Evolutionary conservation across 2,888 invertebrate species (phyloP), one percentile per base, ranked within the genome.

Genomic region (Pardosa pseudoannulata): DNA sequence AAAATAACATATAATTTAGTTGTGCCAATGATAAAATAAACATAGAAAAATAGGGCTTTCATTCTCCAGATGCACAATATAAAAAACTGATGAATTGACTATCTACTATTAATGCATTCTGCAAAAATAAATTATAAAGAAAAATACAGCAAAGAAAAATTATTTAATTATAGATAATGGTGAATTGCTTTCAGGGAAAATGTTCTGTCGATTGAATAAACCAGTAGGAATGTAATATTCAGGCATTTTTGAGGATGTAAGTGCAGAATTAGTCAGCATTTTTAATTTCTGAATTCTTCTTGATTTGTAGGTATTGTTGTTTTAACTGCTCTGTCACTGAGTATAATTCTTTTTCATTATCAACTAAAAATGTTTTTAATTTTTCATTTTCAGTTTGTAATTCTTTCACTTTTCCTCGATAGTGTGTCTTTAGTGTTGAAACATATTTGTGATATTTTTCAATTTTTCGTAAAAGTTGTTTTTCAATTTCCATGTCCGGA

Each of bases 261-360:
- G 56, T 27, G 19, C n/a, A 16, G 39, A 36, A 6, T 23, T 27
- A 23, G 36, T 16, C 19, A 68, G 31, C 32, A 46, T 28, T 68
- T 64, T 23, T 82, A 0, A 19, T 39, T 29, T 29, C 11, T 36
- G 23, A 19, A 41, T 23, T 11, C 23, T 78, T 85, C 56, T 28
- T 32, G 1, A 72, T 16, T 3, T 41, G 16, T 23, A 50, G 39
- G 6, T 67, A 11, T 0, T 68, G 7, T n/a, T 76, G 65, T 16
- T 73, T 71, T 67, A 36, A 71, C 23, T 71, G 28, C n/a, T 32
- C 46, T 36, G 71, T 28, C 5, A 72, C 28, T 13, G 16, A 2
- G 0, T n/a, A 19, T 28, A 85, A 32, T 27, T 78, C 29, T 32
- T 41, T 78, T 62, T 85, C 56, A 29, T 85, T 85, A 29, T 78